Evolutionary conservation across 2,888 invertebrate genomes (phyloP), one percentile per base, ranked within the genome.

Genomic region (Anarsia innoxiella): DNA sequence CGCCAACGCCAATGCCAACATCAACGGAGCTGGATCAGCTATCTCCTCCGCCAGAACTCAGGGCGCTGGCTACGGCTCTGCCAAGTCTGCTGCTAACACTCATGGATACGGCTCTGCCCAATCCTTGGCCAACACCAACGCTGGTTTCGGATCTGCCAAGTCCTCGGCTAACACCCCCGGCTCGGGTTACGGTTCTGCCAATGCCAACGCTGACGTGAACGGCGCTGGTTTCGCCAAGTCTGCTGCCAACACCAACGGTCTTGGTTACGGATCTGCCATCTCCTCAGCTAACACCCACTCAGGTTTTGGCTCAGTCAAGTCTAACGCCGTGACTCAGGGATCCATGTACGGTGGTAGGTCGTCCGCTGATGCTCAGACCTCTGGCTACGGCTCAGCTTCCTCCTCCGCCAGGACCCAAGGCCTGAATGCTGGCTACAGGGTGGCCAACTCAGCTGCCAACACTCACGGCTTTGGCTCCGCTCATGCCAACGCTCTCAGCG

Each of bases 371-470:
- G 69, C 73, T 1, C 62, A 65, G 23, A 53, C 67, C 13, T 52
- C 55, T 3, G 79, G 77, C n/a, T 49, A 40, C 23, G 73, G 75
- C 1, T 56, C 56, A n/a, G 77, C 76, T n/a, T 49, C 59, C 1
- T 72, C 69, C 1, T 64, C 63, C 1, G 72, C 71, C 12, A 68
- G 49, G 46, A 52, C 58, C 12, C 67, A 72, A 27, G 76, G 66
- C 2, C 36, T 69, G 31, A 57, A 53, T 49, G 54, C 71, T 12
- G 70, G 58, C 23, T 69, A 60, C 55, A 68, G 65, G 31, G 61
- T 68, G 11, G 59, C 66, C 31, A 68, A 76, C 61, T 65, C 77
- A 1, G 57, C 59, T 2, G 74, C 69, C 16, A 70, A 65, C 51
- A 57, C 66, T 9, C 53, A 48, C 23, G 69, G 70, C 16, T 51